Base-by-base conservation (phyloP, 2,797 vertebrate species). In the Eulemur rubriventer region DNA sequence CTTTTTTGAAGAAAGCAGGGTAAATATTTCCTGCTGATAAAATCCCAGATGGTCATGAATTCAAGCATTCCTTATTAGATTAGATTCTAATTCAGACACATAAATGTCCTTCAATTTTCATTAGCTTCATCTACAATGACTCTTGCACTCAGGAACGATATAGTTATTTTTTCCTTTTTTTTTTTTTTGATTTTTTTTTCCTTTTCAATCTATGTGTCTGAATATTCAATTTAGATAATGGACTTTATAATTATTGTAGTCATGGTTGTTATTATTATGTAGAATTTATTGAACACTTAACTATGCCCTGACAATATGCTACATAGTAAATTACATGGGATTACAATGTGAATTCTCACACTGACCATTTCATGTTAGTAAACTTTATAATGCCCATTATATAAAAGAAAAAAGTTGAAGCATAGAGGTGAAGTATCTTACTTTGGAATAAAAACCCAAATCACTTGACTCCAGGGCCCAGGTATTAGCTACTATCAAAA, bases 11-110 rank as follows among this genome's bases (percentile, higher is more conserved):
- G 26, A 55, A 80, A 65, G 22, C 11, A 69, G 38, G 10, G 70
- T 41, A 88, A 86, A 30, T 78, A 96, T 79, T 80, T 81, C 43
- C 72, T 24, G 20, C 41, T 70, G n/a, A n/a, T 84, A 81, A 90
- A 72, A 46, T 41, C 4, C 10, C 35, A 96, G 52, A 26, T 9
- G n/a, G 6, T 80, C 57, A 93, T 33, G 26, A 86, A 85, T 81
- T 75, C 33, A 65, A 43, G 9, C 13, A 81, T 43, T 89, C 24
- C 95, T 96, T 75, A 81, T 70, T 57, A 61, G 55, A 79, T 70
- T 57, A 52, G 55, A 92, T 63, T 67, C 3, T 46, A 95, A 22
- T 73, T 76, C 5, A 78, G 72, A 61, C 12, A 70, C 48, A 91
- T 57, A 86, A 86, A 33, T 78, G 26, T 12, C 43, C 33, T 78